Conservation (phyloP, 2,888 invertebrate species). For the Leptogaster cylindrica region DNA sequence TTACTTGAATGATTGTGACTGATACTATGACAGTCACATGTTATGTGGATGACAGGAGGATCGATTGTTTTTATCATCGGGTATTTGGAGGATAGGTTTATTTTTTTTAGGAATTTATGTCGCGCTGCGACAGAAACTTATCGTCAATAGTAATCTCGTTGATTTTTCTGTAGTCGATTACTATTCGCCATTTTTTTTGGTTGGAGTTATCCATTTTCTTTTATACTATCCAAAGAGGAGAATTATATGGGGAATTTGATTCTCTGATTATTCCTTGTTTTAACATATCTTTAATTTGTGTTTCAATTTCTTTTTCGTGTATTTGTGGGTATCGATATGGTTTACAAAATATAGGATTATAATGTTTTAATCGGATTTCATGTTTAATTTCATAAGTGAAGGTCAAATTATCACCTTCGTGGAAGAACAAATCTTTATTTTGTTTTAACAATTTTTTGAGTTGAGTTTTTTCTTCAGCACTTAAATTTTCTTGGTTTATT, state of each 20-base stretch:
- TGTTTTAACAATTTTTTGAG: not conserved
- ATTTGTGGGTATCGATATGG: not conserved
- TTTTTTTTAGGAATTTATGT: too few species aligned
- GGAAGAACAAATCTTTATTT: not conserved
- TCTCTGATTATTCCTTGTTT: not conserved
- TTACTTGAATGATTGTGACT: too few species aligned
- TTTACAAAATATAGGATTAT: not conserved
- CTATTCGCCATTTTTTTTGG: too few species aligned
- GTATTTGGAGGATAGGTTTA: too few species aligned
- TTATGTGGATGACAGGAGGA: too few species aligned
- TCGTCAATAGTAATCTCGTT: too few species aligned
- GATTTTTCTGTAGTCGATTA: too few species aligned
- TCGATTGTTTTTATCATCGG: too few species aligned
- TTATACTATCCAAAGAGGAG: not conserved
- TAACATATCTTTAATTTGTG: not conserved
- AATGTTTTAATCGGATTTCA: not conserved
- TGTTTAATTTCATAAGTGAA: not conserved
- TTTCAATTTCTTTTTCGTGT: not conserved
- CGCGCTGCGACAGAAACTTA: too few species aligned
- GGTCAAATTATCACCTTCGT: not conserved
- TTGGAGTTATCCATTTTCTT: not conserved
- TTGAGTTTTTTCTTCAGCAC: not conserved
- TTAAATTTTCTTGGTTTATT: not conserved
- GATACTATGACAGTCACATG: too few species aligned
- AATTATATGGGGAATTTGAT: not conserved